Evolutionary conservation across 1,140 invertebrate genomes (phyloP).

Genomic region (Calephelis nemesis): DNA sequence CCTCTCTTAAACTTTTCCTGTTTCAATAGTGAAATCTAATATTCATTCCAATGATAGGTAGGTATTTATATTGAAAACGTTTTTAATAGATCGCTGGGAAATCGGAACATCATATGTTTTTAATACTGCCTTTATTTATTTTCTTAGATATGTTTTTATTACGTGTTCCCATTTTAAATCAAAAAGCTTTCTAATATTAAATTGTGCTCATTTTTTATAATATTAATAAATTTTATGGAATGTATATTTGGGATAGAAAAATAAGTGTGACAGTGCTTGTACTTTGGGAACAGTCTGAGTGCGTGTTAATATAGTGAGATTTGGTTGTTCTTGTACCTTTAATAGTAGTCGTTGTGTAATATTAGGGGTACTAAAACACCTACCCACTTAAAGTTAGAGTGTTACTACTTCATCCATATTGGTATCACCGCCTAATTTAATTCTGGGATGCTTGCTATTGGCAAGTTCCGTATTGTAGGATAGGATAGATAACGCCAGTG

Average conservation of each 20-base stretch:
- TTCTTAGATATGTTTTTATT: conserved; percentile 17
- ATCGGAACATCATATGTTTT: conserved; percentile 34
- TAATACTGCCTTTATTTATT: conserved; percentile 24
- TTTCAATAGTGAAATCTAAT: conserved; percentile 60
- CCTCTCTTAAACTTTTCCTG: conserved; percentile 37
- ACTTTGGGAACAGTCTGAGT: no score
- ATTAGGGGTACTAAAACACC: no score
- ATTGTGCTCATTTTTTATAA: conserved; percentile 17
- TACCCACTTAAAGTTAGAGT: no score
- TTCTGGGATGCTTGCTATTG: no score
- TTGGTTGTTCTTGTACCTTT: no score
- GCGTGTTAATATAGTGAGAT: no score
- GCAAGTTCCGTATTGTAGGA: no score
- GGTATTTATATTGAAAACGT: conserved; percentile 54
- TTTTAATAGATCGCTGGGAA: conserved; percentile 35
- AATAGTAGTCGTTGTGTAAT: no score
- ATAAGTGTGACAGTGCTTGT: background rate
- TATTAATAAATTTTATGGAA: conserved; percentile 12
- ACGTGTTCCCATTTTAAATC: conserved; percentile 6
- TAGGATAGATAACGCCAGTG: no score
- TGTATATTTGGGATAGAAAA: background rate
- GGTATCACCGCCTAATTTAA: no score
- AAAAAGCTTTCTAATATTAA: conserved; percentile 1
- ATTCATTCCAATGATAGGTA: conserved; percentile 61
- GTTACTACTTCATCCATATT: no score